Base-by-base conservation (phyloP, 2,888 invertebrate species). In the Conchocele bisecta region DNA sequence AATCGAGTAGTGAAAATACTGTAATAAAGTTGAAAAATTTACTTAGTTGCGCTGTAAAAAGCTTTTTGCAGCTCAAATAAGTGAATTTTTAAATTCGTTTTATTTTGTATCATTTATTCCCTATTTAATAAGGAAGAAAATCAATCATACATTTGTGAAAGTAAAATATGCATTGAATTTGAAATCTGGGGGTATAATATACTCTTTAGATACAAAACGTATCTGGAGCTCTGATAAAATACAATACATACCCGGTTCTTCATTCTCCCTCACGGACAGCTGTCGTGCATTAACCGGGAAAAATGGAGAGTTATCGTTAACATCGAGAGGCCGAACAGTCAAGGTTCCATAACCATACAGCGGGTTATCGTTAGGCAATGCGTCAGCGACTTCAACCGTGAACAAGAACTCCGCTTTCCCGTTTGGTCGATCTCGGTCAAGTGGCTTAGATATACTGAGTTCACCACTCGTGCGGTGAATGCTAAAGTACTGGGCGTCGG, bases 301-400 rank as follows among this genome's bases (percentile, higher is more conserved):
- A 85, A 96, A 95, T n/a, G 98, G 98, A 6, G 96, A 96, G 92
- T 98, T 98, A 93, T 98, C 98, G 92, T 98, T 98, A 90, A 98
- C 97, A 92, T 98, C 98, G 91, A 97, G 97, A 54, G 98, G 94
- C 92, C 97, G 97, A 75, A 98, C 97, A 93, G 97, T 97, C 35
- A 98, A 98, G 92, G 98, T 98, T 72, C 98, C 97, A 91, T 98
- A 98, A 70, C 98, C 97, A 53, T 75, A 77, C 22, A 66, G 41
- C 7, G 65, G 54, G 7, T 72, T 69, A 2, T 24, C 35, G 7
- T 22, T 33, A 0, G 60, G 61, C 15, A 70, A 57, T 53, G 88
- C 89, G 77, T 91, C 91, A 22, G 83, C 72, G 6, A 89, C 90
- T 7, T 86, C 79, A 15, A 90, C 87, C 20, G 86, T 89, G 72